Base-by-base conservation (phyloP, 1,140 invertebrate genomes). In the Diachasma alloeum region DNA sequence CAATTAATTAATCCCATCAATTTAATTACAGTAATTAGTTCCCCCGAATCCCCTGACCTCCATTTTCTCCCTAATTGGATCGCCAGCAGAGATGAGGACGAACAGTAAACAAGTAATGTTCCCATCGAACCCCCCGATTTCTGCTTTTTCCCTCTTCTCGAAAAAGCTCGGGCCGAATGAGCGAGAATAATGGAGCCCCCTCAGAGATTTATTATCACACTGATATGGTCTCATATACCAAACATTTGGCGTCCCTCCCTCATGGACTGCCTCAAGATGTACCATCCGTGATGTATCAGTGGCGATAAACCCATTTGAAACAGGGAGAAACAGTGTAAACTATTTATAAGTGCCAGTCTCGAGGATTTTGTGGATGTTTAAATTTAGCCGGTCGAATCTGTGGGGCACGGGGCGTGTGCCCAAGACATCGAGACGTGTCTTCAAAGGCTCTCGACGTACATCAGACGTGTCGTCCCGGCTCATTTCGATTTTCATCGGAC, bases 321-420 rank as follows among this genome's bases (percentile, higher is more conserved):
- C 36, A 11, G 11, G 59, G 17, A n/a, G 48, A n/a, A 53, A 53
- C 48, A 68, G 5, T 36, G 31, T 75, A 37, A 31, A 37, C 79
- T 80, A 80, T 80, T 80, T 78, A 80, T 80, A 80, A 80, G 72
- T 46, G 37, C 17, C 31, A 73, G 74, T 72, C 76, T 71, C 72
- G 67, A 78, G 74, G 76, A 78, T 78, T 80, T 78, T 37, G 63
- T 74, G 75, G 67, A 15, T 68, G 31, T 76, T 77, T 80, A 80
- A 80, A 75, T 80, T 78, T 80, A 80, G 79, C 66, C 67, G 15
- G 36, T 39, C n/a, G 48, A 37, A 63, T 67, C 63, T 67, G 72
- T 68, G 74, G 46, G 59, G 73, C 71, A 69, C 77, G 19, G 74
- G 36, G 68, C 36, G 48, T 67, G 9, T 31, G 26, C 48, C 46